Evolutionary conservation across 2,113 vertebrate species (phyloP).

Genomic region (Heteronetta atricapilla): DNA sequence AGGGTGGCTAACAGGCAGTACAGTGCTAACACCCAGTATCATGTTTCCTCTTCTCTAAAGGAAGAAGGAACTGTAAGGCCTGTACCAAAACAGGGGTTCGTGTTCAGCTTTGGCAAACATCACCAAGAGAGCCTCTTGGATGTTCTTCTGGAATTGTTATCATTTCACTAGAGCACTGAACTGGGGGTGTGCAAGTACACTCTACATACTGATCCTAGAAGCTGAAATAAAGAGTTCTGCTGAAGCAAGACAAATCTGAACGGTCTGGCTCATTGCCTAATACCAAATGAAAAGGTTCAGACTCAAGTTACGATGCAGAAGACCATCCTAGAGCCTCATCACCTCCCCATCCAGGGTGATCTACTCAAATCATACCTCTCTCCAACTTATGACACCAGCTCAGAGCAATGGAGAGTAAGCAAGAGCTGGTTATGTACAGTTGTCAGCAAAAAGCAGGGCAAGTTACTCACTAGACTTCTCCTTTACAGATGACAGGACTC

Average conservation of each 20-base stretch:
- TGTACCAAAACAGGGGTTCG: accelerated
- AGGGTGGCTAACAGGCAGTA: neutral
- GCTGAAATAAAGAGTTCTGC: neutral
- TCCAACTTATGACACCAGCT: neutral
- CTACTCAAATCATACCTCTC: neutral
- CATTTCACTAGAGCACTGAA: neutral
- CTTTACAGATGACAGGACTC: slow-evolving; percentile 78
- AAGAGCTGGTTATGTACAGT: neutral
- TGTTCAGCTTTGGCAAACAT: neutral
- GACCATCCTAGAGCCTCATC: neutral
- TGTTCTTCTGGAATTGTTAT: neutral
- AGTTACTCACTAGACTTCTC: slow-evolving; percentile 82
- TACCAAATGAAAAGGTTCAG: neutral
- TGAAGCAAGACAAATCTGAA: neutral
- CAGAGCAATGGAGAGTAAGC: neutral
- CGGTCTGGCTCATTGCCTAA: neutral
- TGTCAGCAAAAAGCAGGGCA: neutral
- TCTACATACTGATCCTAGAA: neutral
- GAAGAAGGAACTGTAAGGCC: neutral
- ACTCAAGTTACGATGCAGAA: neutral
- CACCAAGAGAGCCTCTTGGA: neutral
- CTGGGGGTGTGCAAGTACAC: neutral
- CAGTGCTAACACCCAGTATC: neutral
- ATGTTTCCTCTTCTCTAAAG: neutral
- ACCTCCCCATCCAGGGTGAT: neutral